Evolutionary conservation across 2,797 vertebrate genomes (phyloP).

Genomic region (Dromococcyx pavoninus): DNA sequence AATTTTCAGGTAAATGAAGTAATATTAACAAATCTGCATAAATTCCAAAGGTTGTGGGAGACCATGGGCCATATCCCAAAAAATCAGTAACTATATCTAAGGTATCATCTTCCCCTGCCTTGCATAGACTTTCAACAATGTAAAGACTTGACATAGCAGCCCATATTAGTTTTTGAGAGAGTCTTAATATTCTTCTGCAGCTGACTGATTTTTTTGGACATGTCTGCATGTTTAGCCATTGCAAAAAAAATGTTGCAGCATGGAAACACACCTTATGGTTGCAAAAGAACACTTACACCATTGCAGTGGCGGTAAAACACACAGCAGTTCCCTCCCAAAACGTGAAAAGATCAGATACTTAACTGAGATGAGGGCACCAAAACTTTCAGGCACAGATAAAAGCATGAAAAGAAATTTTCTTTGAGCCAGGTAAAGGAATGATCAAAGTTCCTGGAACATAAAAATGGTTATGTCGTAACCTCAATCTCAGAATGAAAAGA

Average conservation of each 20-base stretch:
- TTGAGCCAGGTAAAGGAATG: conserved; percentile 44
- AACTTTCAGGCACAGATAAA: conserved; percentile 51
- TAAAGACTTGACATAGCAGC: background rate
- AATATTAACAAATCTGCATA: background rate
- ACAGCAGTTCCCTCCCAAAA: background rate
- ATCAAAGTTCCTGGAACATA: conserved; percentile 54
- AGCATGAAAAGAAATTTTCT: background rate
- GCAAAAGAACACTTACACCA: background rate
- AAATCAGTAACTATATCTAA: background rate
- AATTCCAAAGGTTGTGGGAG: background rate
- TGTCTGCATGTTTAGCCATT: background rate
- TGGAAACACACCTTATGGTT: background rate
- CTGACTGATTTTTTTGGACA: background rate
- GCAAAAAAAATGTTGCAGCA: background rate
- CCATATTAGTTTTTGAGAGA: background rate
- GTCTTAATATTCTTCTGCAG: background rate
- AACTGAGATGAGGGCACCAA: background rate
- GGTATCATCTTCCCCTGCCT: background rate
- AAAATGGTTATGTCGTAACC: conserved; percentile 35
- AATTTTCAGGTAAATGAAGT: background rate
- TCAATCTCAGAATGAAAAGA: conserved; percentile 37
- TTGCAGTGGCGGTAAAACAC: background rate
- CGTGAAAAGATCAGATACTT: conserved; percentile 26
- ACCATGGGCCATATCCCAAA: background rate
- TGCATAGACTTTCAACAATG: background rate